Evolutionary conservation across 2,888 invertebrate genomes (phyloP), one percentile per base, ranked within the genome.

Genomic region (Zhuqinia jingwanae): DNA sequence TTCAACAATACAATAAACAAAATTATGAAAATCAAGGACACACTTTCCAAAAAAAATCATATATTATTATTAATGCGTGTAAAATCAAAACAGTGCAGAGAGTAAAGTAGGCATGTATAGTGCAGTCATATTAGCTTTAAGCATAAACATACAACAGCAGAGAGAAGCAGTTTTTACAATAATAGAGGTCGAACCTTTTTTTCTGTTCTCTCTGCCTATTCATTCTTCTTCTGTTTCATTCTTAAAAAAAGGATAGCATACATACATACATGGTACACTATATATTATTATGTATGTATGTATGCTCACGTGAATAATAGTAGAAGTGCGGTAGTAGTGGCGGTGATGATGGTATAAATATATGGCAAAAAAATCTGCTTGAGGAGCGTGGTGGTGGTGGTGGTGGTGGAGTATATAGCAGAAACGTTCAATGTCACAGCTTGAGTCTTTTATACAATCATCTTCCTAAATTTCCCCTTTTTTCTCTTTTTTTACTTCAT

Each of bases 391-490:
- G n/a, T n/a, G n/a, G n/a, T n/a, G n/a, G n/a, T n/a, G n/a, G n/a
- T n/a, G n/a, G n/a, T n/a, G 11, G 75, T 2, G 65, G 73, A 45
- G 82, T 63, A n/a, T n/a, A 68, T 5, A 73, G 80, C 47, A 53
- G 68, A 50, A 80, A 42, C 36, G 68, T 73, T 87, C 82, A 82
- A 77, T 77, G 87, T 78, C 82, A 73, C 87, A 87, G 87, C 87
- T 87, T 82, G 87, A 87, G 77, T 63, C 87, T 87, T 87, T 87
- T 87, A 70, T 82, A 50, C 47, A 76, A 81, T 86, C 53, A 65
- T 77, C 50, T 53, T 45, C 20, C 56, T 68, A 86, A 81, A 45
- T 63, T 86, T 75, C 53, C 80, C 77, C 77, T 25, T 65, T 85
- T 42, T 78, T 75, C 47, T 63, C 45, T 68, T 65, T 77, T 56